phyloP scores from a whole-genome alignment of 2,113 vertebrate species.

The Tenrec ecaudatus region DNA sequence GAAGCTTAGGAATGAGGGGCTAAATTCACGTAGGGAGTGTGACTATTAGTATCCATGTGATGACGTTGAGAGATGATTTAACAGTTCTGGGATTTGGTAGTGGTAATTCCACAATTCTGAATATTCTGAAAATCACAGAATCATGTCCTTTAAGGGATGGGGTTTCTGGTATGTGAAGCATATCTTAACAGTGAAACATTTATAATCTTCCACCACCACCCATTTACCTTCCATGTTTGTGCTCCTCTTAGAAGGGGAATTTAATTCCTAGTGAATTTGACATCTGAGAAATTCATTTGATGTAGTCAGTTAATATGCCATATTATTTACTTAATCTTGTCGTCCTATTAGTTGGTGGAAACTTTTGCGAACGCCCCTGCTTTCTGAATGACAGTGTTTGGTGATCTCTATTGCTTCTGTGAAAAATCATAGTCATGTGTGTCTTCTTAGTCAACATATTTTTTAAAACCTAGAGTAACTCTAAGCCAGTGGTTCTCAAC shows the following conservation, averaged over 20 bases:
- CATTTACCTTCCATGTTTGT: neutral
- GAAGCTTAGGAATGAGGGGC: neutral
- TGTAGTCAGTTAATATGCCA: neutral
- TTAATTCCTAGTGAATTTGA: conserved; percentile 44
- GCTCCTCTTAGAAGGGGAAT: neutral
- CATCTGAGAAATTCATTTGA: neutral
- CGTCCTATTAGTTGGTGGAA: neutral
- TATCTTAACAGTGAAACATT: neutral
- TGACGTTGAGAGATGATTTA: neutral
- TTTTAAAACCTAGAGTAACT: neutral
- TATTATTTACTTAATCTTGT: neutral
- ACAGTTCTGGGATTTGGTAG: neutral
- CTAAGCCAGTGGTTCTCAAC: too few relatives aligned
- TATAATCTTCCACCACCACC: too few relatives aligned
- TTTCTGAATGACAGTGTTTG: conserved; percentile 11
- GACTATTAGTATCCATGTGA: neutral
- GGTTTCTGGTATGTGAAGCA: neutral
- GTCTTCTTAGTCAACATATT: neutral
- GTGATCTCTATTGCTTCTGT: neutral
- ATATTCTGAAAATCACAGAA: neutral
- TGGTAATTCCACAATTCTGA: neutral
- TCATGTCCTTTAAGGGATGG: neutral
- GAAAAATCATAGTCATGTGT: conserved; percentile 22
- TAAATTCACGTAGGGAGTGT: neutral
- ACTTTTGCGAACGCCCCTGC: neutral